Evolutionary conservation across 2,888 invertebrate genomes (phyloP).

Genomic region (Thereva unica): DNA sequence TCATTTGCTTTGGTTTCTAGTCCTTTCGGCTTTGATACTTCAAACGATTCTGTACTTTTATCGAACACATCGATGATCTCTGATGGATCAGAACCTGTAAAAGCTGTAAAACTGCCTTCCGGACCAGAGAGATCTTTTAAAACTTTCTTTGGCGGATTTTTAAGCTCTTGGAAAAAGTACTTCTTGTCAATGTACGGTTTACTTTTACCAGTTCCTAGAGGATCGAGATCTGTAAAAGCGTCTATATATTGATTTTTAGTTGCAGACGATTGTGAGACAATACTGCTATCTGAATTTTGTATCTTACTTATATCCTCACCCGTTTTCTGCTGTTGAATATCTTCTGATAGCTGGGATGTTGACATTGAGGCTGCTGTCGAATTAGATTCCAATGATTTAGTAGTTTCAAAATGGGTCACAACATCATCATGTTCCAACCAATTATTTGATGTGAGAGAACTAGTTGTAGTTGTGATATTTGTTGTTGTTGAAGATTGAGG

Average conservation of each 20-base stretch:
- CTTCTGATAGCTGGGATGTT: conserved; percentile 28
- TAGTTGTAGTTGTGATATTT: conserved; percentile 37
- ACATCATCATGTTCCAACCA: conserved; percentile 38
- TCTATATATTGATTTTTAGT: conserved; percentile 63
- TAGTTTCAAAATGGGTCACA: conserved; percentile 44
- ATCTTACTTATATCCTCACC: conserved; percentile 32
- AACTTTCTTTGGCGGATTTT: conserved; percentile 91
- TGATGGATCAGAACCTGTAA: conserved; percentile 22
- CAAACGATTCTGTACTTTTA: conserved; percentile 4
- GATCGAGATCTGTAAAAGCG: conserved; percentile 92
- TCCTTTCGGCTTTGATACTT: neutral
- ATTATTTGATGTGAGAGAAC: conserved; percentile 31
- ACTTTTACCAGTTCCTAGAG: conserved; percentile 87
- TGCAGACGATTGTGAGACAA: conserved; percentile 25
- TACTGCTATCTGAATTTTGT: conserved; percentile 28
- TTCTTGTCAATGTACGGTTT: conserved; percentile 94
- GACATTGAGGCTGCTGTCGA: neutral
- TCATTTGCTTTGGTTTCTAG: conserved; percentile 22
- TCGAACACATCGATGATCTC: conserved; percentile 19
- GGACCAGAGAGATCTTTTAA: conserved; percentile 74
- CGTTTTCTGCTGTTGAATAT: conserved; percentile 35
- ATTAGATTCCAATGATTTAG: conserved; percentile 44
- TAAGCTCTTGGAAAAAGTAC: conserved; percentile 93
- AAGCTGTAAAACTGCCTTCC: conserved; percentile 42
- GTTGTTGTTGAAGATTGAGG: conserved; percentile 41